Conservation (phyloP, 30 jellyfish, hydroid and myxozoan genomes). For the Turritopsis rubra region DNA sequence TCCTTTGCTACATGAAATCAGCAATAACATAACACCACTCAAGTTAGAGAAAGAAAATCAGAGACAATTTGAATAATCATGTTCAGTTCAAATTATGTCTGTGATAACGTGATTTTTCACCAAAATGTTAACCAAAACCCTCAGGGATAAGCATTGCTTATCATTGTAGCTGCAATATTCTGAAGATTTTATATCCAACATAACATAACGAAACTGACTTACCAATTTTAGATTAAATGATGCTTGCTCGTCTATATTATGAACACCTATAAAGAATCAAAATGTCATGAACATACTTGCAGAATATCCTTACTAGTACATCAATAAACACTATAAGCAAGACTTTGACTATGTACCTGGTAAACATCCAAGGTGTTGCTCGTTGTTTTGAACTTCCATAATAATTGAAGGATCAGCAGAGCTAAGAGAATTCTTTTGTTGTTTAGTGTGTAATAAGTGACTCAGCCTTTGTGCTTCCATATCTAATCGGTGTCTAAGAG, state of each 20-base stretch:
- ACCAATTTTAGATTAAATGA: conserved; percentile 48
- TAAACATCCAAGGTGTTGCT: conserved; percentile 40
- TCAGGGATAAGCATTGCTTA: no score
- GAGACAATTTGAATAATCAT: no score
- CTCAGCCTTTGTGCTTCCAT: conserved; percentile 74
- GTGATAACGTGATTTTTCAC: no score
- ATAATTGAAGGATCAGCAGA: conserved; percentile 21
- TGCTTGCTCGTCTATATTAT: conserved; percentile 57
- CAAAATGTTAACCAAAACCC: no score
- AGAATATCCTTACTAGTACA: no score
- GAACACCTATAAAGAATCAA: conserved; percentile 40
- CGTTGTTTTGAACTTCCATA: conserved; percentile 2
- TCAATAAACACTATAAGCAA: conserved; percentile 35
- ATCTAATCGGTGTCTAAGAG: conserved; percentile 65
- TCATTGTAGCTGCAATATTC: not conserved
- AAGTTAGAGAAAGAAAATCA: no score
- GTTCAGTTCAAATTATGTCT: no score
- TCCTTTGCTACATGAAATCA: not conserved
- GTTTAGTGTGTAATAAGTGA: conserved; percentile 23
- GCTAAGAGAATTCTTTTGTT: not conserved
- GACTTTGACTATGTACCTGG: conserved; percentile 16
- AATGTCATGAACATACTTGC: conserved; percentile 34
- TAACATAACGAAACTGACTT: not conserved
- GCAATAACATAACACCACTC: no score
- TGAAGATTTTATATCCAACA: not conserved